Conservation (phyloP, 2,797 vertebrate species). For the Peromyscus eremicus region DNA sequence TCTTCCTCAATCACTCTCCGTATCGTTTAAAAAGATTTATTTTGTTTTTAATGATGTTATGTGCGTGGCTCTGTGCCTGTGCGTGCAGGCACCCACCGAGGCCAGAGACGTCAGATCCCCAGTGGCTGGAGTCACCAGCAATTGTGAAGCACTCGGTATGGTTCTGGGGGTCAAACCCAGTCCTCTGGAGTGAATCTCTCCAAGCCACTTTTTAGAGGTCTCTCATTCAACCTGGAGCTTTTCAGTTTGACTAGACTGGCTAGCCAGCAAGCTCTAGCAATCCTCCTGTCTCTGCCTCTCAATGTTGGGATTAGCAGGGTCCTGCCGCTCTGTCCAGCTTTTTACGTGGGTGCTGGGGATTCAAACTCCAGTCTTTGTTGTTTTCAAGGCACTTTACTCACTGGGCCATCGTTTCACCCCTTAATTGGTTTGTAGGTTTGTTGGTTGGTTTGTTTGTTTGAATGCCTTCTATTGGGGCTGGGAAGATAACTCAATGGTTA, state of each 20-base stretch:
- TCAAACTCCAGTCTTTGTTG: not conserved
- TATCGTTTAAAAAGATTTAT: not conserved
- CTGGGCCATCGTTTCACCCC: not conserved
- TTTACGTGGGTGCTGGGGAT: too few species aligned
- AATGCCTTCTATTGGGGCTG: not conserved
- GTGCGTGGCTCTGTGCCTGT: not conserved
- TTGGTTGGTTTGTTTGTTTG: not conserved
- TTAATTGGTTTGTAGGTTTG: not conserved
- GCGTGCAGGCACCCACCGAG: not conserved
- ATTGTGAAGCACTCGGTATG: not conserved
- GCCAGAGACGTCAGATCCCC: not conserved
- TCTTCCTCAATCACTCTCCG: not conserved
- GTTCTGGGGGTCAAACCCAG: not conserved
- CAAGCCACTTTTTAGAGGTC: not conserved
- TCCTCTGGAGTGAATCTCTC: not conserved
- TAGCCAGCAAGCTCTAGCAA: too few species aligned
- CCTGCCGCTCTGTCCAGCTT: too few species aligned
- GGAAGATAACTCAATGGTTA: not conserved
- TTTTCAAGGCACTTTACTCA: not conserved
- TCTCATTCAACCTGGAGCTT: not conserved
- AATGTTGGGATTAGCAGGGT: not conserved
- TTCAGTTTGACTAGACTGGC: not conserved
- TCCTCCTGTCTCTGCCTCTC: not conserved
- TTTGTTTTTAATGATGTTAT: not conserved
- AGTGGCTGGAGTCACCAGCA: not conserved